Evolutionary conservation across 2,888 invertebrate genomes (phyloP), one percentile per base, ranked within the genome.

Genomic region (Parnassius glacialis): DNA sequence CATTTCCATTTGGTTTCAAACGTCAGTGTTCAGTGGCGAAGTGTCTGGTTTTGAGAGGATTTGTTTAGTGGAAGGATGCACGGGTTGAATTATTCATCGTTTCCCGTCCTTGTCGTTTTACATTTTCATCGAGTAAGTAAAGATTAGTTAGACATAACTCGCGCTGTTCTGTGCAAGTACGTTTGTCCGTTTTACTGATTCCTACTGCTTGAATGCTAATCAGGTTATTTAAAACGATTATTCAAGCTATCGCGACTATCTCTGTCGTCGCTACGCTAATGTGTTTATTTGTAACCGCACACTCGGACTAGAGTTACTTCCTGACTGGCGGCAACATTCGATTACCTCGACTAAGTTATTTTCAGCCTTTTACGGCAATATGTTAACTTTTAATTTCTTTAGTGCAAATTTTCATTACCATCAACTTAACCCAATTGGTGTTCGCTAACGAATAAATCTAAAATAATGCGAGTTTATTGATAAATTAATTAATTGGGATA

Each of bases 31-130:
- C 68, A 69, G 75, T 75, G 75, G 65, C 70, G 68, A 59, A 68
- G 75, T 75, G 61, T 78, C 75, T 74, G 71, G 73, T 70, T 25
- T 71, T 67, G 68, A 71, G 70, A 70, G 77, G 77, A 79, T 80
- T 78, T 75, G 57, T 76, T 70, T 71, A 74, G 76, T 76, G 71
- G 70, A 72, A 78, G 80, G 79, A 79, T 76, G 55, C 76, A 74
- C 70, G 77, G 71, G 72, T 80, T 80, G 76, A 81, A 77, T 81
- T 73, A 80, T 78, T 78, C 74, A 74, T 74, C 72, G 76, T 78
- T 80, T 81, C 80, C 80, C 78, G 80, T 74, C 75, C 80, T 81
- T 78, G 76, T 80, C 73, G 69, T 78, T 74, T 69, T 71, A 70
- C 73, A 72, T 69, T 71, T 67, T 68, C 65, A 73, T 69, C 45